Conservation (phyloP, 2,113 vertebrate genomes). For the Xenotilapia leptura region DNA sequence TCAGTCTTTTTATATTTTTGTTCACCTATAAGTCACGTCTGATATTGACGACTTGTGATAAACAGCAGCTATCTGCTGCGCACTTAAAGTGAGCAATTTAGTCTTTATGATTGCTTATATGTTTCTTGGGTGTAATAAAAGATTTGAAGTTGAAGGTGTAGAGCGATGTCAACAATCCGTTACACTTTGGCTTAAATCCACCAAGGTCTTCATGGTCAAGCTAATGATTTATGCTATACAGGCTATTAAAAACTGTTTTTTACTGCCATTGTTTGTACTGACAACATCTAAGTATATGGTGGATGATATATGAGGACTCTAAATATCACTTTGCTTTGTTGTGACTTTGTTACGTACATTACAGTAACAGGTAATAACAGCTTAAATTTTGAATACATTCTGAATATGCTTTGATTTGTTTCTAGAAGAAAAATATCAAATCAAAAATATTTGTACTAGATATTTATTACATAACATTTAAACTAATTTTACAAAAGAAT, state of each 20-base stretch:
- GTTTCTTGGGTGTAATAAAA: neutral
- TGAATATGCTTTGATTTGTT: neutral
- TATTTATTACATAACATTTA: neutral
- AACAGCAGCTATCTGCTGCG: neutral
- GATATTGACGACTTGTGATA: neutral
- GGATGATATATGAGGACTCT: neutral
- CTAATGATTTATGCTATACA: neutral
- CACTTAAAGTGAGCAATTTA: neutral
- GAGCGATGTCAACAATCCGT: neutral
- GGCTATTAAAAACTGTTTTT: neutral
- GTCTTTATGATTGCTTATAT: neutral
- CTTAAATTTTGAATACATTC: neutral
- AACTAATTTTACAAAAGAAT: neutral
- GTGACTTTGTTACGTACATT: neutral
- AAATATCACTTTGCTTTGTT: neutral
- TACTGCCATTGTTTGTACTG: neutral
- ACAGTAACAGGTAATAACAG: neutral
- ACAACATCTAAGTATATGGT: neutral
- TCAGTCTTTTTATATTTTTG: neutral
- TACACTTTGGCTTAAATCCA: neutral
- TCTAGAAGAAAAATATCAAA: neutral
- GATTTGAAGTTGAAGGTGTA: neutral
- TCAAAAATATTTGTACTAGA: neutral
- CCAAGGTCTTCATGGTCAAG: neutral
- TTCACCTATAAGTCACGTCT: neutral